phyloP scores from a whole-genome alignment of 1,140 invertebrate species.

The Epicauta chinensis region DNA sequence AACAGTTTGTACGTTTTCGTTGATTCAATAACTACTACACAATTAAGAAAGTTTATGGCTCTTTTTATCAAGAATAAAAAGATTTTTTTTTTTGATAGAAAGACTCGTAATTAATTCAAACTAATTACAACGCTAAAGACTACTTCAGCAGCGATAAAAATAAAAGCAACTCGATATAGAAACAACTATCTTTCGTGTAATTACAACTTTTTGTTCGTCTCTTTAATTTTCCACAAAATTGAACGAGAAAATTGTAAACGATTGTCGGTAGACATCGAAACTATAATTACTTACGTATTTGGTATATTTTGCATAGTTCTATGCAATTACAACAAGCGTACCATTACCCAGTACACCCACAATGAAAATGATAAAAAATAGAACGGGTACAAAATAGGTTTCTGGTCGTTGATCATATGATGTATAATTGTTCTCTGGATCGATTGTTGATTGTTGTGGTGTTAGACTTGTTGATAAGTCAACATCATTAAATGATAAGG shows the following conservation, averaged over 20 bases:
- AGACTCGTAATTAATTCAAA: too few species aligned
- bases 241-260: too few species aligned
- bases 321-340: slow-evolving; percentile 74
- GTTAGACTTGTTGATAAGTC: slow-evolving; percentile 9
- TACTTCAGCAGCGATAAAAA: too few species aligned
- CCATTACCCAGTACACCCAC: slow-evolving; percentile 86
- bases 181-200: too few species aligned
- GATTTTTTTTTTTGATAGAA: too few species aligned
- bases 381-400: slow-evolving; percentile 78
- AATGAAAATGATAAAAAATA: slow-evolving; percentile 83
- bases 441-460: too few species aligned
- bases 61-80: too few species aligned
- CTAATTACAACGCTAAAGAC: too few species aligned
- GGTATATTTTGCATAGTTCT: slow-evolving; percentile 81
- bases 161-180: too few species aligned
- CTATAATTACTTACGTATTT: slow-evolving; percentile 71
- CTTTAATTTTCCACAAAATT: slow-evolving; percentile 4
- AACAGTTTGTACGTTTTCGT: too few species aligned
- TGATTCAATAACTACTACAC: too few species aligned
- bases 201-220: slow-evolving; percentile 3
- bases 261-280: neutral
- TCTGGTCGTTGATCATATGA: slow-evolving; percentile 69
- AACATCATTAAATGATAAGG: neutral
- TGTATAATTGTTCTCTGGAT: slow-evolving; percentile 49
- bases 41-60: too few species aligned